Evolutionary conservation across 2,888 invertebrate genomes (phyloP).

Genomic region (Ormyrus pomaceus): DNA sequence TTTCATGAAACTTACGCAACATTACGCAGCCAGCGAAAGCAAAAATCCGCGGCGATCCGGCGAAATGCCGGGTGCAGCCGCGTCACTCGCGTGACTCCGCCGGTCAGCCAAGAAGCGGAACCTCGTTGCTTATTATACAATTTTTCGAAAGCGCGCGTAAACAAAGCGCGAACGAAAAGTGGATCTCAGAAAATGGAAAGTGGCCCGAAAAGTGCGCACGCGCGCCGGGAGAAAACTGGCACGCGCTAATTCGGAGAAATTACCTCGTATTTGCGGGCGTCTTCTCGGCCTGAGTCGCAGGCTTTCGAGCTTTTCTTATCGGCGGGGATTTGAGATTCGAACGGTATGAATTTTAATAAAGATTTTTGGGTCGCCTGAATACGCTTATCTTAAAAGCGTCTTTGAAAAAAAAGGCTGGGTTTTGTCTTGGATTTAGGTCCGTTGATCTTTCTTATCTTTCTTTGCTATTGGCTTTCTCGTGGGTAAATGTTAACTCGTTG

Average conservation of each 20-base stretch:
- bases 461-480: slow-evolving; percentile 5
- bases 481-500: background rate
- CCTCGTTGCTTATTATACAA: slow-evolving; percentile 11
- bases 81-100: too few relatives aligned
- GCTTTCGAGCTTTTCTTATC: slow-evolving; percentile 28
- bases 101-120: too few relatives aligned
- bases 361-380: background rate
- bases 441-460: background rate
- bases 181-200: slow-evolving; percentile 64
- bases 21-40: too few relatives aligned
- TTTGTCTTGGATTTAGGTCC: slow-evolving; percentile 1
- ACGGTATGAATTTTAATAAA: background rate
- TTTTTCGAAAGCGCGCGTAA: slow-evolving; percentile 10
- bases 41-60: too few relatives aligned
- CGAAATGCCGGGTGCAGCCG: too few relatives aligned
- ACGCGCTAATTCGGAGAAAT: slow-evolving; percentile 70
- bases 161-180: slow-evolving; percentile 41
- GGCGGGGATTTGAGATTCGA: background rate
- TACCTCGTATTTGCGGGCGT: slow-evolving; percentile 42
- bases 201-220: slow-evolving; percentile 60
- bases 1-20: too few relatives aligned
- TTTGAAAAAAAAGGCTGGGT: background rate
- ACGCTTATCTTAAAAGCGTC: slow-evolving; percentile 21
- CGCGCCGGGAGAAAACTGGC: slow-evolving; percentile 62
- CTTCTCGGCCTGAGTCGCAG: slow-evolving; percentile 46